Percentiles rank a stretch among this genome's conserved stretches.
Evolutionary conservation across 2,797 vertebrate species (phyloP).

Genomic region (Melopsittacus undulatus): DNA sequence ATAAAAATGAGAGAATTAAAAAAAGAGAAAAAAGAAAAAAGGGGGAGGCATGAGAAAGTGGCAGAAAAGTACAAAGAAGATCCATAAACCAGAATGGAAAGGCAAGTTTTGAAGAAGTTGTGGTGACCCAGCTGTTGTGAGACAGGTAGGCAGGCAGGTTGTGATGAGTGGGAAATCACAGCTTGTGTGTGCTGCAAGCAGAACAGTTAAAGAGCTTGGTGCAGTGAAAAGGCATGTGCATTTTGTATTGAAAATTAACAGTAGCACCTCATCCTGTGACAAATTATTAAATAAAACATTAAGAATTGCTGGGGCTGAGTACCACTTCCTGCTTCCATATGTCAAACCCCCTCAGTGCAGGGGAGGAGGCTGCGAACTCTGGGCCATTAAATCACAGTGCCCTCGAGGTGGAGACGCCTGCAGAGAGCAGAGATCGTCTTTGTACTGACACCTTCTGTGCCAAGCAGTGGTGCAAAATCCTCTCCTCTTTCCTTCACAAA

Average conservation of each 20-base stretch:
- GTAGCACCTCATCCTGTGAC: not conserved
- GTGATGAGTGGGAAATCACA: not conserved
- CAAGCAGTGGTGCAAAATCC: not conserved
- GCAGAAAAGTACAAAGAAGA: not conserved
- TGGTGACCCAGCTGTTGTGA: not conserved
- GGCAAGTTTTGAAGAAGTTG: not conserved
- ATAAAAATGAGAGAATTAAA: not conserved
- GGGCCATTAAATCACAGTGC: accelerated
- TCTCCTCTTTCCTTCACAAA: not conserved
- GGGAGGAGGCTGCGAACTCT: not conserved
- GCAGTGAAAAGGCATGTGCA: accelerated
- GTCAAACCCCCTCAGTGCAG: not conserved
- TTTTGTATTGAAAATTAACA: not conserved
- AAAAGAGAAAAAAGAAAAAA: too few species aligned
- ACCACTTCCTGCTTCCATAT: not conserved
- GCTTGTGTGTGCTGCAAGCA: accelerated
- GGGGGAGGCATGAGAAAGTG: not conserved
- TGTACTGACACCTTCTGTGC: accelerated
- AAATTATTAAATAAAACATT: not conserved
- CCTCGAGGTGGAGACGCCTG: accelerated
- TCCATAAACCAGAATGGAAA: accelerated
- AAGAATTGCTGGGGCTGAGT: not conserved
- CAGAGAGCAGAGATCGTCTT: not conserved
- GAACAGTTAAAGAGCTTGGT: not conserved
- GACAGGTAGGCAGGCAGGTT: not conserved